phyloP scores from a whole-genome alignment of 1,140 invertebrate genomes.

The Eurosta solidaginis region DNA sequence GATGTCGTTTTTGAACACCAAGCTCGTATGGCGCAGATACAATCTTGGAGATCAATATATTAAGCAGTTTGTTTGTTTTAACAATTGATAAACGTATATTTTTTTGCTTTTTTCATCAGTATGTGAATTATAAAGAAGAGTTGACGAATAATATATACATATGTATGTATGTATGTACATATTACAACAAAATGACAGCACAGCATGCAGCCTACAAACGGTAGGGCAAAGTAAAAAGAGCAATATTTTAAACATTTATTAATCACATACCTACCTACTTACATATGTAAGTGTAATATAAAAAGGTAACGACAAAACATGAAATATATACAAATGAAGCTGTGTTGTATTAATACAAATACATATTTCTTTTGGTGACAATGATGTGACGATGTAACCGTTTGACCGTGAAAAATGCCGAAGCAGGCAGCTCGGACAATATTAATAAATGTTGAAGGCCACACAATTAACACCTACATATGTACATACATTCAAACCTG shows the following conservation, averaged over 20 bases:
- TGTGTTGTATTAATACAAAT: neutral
- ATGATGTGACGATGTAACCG: neutral
- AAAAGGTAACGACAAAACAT: neutral
- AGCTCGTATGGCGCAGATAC: no score
- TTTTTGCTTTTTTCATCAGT: no score
- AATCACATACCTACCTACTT: neutral
- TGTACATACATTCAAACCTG: no score
- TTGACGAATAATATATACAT: no score
- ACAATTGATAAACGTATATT: neutral
- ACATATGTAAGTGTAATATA: neutral
- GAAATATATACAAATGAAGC: neutral
- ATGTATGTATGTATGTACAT: neutral
- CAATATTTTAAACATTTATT: no score
- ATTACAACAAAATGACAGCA: neutral
- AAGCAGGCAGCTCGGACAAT: neutral
- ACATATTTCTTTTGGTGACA: neutral
- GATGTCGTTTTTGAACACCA: no score
- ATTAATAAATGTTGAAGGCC: neutral
- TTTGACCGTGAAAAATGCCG: slow-evolving; percentile 13
- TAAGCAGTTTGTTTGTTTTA: no score
- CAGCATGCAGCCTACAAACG: neutral
- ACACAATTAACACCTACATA: neutral
- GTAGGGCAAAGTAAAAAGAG: neutral
- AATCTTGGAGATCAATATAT: no score
- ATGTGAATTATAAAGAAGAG: neutral